phyloP scores from a whole-genome alignment of 2,113 vertebrate species.

The Anseranas semipalmata region DNA sequence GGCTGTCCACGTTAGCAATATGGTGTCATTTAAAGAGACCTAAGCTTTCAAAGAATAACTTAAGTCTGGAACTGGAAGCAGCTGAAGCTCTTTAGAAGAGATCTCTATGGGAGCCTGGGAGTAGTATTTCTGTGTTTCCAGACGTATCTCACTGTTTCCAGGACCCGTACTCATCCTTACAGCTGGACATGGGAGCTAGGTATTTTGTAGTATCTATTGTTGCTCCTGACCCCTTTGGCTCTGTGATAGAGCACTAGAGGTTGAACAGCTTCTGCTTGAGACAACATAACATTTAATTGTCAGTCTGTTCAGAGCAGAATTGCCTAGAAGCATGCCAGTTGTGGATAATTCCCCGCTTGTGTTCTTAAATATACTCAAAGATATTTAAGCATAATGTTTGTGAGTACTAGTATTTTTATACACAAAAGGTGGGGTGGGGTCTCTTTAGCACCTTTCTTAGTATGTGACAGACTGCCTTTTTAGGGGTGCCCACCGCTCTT shows the following conservation, averaged over 20 bases:
- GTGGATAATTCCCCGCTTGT: neutral
- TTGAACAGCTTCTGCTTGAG: neutral
- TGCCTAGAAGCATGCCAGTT: neutral
- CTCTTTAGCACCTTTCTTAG: neutral
- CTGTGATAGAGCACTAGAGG: neutral
- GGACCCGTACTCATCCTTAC: neutral
- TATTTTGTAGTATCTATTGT: neutral
- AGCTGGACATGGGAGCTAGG: neutral
- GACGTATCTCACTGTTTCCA: neutral
- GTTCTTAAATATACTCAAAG: neutral
- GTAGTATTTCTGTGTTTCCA: neutral
- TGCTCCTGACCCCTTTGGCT: neutral
- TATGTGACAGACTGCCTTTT: neutral
- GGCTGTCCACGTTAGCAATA: neutral
- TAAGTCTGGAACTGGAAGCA: neutral
- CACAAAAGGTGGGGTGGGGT: neutral
- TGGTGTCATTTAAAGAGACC: neutral
- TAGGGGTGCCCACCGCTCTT: neutral
- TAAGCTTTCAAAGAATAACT: neutral
- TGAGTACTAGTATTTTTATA: neutral
- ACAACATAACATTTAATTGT: rapidly evolving
- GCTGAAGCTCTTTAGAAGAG: neutral
- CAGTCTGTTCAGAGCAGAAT: neutral
- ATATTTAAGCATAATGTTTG: neutral
- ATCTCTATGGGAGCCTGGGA: rapidly evolving